Percentiles rank a stretch among this genome's conserved stretches.
These are phyloP conservation scores for Crypturellus tataupa DNA, from an alignment of 2,797 vertebrate genomes.

Conservation along the genomic window DNA sequence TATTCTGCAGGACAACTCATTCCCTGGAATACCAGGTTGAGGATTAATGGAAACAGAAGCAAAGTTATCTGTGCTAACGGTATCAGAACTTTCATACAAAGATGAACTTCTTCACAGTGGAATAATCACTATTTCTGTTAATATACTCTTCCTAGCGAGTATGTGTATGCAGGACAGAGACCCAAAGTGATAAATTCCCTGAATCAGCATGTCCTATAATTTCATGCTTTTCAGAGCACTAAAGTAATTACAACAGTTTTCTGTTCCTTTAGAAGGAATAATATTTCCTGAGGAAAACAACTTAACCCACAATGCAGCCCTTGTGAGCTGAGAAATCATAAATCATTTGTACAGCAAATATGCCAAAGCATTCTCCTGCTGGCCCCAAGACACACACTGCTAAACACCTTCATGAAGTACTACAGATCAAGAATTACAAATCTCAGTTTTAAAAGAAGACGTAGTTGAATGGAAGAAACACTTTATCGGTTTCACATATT, in stretches of 20 bases:
- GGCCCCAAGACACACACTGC: not conserved
- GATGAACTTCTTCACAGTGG: not conserved
- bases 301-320: not conserved
- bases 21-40: not conserved
- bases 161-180: not conserved
- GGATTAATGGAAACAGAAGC: not conserved
- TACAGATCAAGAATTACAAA: not conserved
- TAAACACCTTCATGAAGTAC: not conserved
- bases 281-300: not conserved
- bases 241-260: not conserved
- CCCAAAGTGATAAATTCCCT: not conserved
- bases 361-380: not conserved
- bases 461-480: not conserved
- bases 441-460: not conserved
- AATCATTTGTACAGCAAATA: slow-evolving; percentile 5
- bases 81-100: not conserved
- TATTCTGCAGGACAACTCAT: not conserved
- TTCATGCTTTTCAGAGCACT: not conserved
- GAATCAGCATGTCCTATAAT: not conserved
- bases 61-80: not conserved
- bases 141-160: not conserved
- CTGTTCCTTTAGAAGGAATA: slow-evolving; percentile 1
- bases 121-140: slow-evolving; percentile 2
- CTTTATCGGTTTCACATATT: not conserved
- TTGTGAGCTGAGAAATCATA: not conserved